These are phyloP conservation scores for Cheiracanthium punctorium DNA, from an alignment of 2,888 invertebrate species.

Conservation along the genomic window DNA sequence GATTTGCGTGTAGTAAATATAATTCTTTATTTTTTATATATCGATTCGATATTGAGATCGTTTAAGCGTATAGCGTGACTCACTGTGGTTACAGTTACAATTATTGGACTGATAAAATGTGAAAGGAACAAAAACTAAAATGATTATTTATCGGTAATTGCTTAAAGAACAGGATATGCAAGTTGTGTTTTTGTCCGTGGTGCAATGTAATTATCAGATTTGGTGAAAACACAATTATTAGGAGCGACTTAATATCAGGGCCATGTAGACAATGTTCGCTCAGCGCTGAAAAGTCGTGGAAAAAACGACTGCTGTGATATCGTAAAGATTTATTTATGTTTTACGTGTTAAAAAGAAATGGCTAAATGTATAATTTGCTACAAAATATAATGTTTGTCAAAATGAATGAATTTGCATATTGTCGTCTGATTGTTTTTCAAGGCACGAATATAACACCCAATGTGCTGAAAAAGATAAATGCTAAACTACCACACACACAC, in stretches of 20 bases:
- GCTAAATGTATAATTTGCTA: no score
- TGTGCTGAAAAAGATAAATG: no score
- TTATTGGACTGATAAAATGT: neutral
- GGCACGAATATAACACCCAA: no score
- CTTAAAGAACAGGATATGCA: neutral
- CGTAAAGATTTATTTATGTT: no score
- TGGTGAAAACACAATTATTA: neutral
- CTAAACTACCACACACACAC: no score
- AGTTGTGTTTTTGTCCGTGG: neutral
- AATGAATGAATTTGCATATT: no score
- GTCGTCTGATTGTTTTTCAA: no score
- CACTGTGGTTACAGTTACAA: neutral
- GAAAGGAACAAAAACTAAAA: neutral
- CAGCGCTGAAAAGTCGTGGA: no score
- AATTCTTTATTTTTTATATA: no score
- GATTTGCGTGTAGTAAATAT: neutral
- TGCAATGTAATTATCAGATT: neutral
- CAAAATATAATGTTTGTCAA: no score
- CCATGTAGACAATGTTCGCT: neutral
- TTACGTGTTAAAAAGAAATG: no score
- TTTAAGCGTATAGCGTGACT: conserved; percentile 27
- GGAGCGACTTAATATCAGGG: neutral
- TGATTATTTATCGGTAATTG: neutral
- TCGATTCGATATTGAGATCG: conserved; percentile 18
- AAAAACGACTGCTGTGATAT: no score